These are phyloP conservation scores for Paralvinella palmiformis DNA, from an alignment of 1,140 invertebrate genomes.

Conservation along the genomic window DNA sequence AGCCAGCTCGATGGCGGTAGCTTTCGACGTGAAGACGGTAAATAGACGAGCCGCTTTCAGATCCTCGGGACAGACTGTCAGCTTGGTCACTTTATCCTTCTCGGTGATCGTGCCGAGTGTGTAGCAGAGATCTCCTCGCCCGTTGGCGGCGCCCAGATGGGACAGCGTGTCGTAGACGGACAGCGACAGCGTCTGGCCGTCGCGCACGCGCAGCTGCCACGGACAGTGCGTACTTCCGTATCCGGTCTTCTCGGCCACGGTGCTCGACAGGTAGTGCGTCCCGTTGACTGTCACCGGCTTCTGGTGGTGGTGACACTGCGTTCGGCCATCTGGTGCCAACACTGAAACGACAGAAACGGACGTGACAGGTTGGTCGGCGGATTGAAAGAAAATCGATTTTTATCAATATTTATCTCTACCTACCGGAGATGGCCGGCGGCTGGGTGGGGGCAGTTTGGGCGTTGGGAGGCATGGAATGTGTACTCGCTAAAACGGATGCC, in stretches of 20 bases:
- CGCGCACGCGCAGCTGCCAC: slow-evolving; percentile 5
- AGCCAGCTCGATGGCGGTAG: neutral
- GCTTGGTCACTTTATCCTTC: neutral
- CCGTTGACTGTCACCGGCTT: neutral
- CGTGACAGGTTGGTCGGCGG: no score
- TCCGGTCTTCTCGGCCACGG: neutral
- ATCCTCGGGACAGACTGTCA: slow-evolving; percentile 1
- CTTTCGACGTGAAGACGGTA: neutral
- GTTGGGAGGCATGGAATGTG: no score
- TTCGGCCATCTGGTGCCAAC: neutral
- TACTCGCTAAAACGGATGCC: no score
- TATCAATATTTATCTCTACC: no score
- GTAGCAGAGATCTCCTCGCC: neutral
- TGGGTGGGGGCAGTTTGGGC: no score
- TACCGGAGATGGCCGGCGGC: no score
- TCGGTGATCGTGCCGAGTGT: neutral
- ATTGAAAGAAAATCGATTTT: no score
- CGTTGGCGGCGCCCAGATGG: neutral
- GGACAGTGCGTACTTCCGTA: slow-evolving; percentile 5
- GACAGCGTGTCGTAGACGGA: neutral
- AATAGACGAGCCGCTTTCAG: neutral
- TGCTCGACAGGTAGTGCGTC: slow-evolving; percentile 3
- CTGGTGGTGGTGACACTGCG: neutral
- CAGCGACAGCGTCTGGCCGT: slow-evolving; percentile 9
- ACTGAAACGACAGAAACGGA: neutral